Base-by-base conservation (phyloP, 2,797 vertebrate genomes). In the Sebastes iracundus region DNA sequence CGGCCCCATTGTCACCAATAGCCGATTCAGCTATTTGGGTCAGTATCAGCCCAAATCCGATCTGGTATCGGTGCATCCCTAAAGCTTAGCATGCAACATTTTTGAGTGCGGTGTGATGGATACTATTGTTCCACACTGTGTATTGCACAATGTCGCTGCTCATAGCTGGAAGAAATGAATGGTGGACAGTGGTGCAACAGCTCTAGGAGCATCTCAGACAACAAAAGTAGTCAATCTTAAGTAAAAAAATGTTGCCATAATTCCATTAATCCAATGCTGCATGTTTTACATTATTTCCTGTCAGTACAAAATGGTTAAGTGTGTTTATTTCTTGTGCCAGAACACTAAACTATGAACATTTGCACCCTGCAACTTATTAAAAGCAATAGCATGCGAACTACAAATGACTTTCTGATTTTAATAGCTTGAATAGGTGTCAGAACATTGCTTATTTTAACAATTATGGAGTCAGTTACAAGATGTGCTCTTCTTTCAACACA, bases 391-490 rank as follows among this genome's bases (percentile, higher is more conserved):
- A 59, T 12, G 3, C 11, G 1, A 61, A 27, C 35, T 46, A 32
- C 20, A 63, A 38, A 23, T 16, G 9, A 42, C 25, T 32, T 42
- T 33, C 1, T 0, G 5, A 4, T 30, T 56, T 20, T 30, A 42
- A 32, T 11, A 52, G 55, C 63, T 28, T 1, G 2, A 56, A 53
- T 25, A 2, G 35, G 60, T 38, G 61, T 60, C 49, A 49, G 16
- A 27, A 11, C 23, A 30, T 14, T 25, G 62, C 30, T 66, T 59
- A 70, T 63, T 65, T 56, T 58, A 32, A 71, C 52, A 85, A n/a
- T 73, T 30, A 52, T 27, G n/a, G 55, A 60, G 53, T 52, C 42
- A 49, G 33, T 62, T 65, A 60, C 18, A 73, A 81, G 49, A 76
- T 4, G 14, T 22, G 28, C 61, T 42, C 6, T 67, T 59, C 65